Evolutionary conservation across 2,797 vertebrate genomes (phyloP).

Genomic region (Odontamblyopus lacepedii): DNA sequence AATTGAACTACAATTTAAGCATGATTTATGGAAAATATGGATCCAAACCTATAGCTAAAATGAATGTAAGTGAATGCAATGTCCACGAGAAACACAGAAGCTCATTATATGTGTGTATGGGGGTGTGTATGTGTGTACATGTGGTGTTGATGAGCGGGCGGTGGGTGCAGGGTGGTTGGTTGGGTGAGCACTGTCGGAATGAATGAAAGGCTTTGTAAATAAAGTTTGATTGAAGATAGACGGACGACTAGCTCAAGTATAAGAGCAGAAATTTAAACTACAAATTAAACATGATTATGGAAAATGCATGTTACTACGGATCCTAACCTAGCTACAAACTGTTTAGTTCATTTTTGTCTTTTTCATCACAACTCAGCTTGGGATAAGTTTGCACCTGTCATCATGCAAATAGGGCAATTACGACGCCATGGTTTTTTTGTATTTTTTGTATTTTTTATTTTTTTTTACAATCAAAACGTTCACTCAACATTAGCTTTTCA

Average conservation of each 20-base stretch:
- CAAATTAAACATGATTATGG: not conserved
- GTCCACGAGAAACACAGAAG: too few species aligned
- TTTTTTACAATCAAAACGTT: constrained; percentile 7
- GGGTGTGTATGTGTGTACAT: not conserved
- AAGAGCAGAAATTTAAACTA: too few species aligned
- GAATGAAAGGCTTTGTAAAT: too few species aligned
- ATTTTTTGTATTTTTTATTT: not conserved
- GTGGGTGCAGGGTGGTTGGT: too few species aligned
- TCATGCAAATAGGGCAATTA: not conserved
- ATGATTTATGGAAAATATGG: not conserved
- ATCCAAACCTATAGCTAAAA: not conserved
- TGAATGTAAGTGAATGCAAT: too few species aligned
- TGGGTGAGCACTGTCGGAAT: too few species aligned
- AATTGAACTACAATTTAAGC: too few species aligned
- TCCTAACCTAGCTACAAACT: not conserved
- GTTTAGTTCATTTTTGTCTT: not conserved
- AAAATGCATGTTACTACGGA: not conserved
- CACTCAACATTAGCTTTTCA: constrained; percentile 21
- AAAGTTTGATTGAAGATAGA: too few species aligned
- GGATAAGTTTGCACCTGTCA: not conserved
- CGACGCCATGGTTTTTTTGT: not conserved
- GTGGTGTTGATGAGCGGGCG: too few species aligned
- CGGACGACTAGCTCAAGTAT: too few species aligned
- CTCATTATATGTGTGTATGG: not conserved
- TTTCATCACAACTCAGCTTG: not conserved